These are phyloP conservation scores for Sacculina carcini DNA, from an alignment of 2,888 invertebrate species.

Conservation along the genomic window DNA sequence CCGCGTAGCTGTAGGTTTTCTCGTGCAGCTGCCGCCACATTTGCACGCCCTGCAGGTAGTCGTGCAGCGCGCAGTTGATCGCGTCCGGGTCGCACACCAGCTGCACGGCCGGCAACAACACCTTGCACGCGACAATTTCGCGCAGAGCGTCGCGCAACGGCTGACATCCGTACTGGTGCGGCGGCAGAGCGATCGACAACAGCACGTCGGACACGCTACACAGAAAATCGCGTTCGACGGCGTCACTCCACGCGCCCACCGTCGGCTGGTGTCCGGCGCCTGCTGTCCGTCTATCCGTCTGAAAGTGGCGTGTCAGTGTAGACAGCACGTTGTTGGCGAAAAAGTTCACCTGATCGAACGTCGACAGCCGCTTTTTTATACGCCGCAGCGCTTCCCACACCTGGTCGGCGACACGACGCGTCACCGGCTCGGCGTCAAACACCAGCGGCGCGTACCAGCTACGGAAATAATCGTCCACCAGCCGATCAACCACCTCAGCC, in stretches of 20 bases:
- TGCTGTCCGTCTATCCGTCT: constrained; percentile 22
- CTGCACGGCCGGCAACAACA: constrained; percentile 55
- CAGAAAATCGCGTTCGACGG: constrained; percentile 50
- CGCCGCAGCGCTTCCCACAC: background rate
- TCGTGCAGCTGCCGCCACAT: constrained; percentile 43
- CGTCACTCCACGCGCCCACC: no score
- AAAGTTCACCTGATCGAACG: constrained; percentile 48
- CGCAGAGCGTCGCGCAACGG: constrained; percentile 51
- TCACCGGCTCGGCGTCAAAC: background rate
- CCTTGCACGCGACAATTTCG: constrained; percentile 58
- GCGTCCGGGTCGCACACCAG: constrained; percentile 68
- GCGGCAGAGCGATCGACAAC: constrained; percentile 50
- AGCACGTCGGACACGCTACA: constrained; percentile 54
- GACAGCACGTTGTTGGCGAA: constrained; percentile 56
- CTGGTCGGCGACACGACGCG: background rate
- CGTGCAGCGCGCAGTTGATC: constrained; percentile 59
- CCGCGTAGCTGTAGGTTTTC: constrained; percentile 58
- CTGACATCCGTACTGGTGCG: constrained; percentile 41
- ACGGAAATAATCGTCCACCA: background rate
- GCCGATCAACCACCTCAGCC: background rate
- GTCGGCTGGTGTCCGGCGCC: background rate
- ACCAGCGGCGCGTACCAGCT: background rate
- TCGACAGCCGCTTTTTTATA: background rate
- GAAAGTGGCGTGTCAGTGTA: constrained; percentile 57
- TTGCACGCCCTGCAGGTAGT: constrained; percentile 54